phyloP scores from a whole-genome alignment of 2,113 vertebrate species.

The Microcebus murinus region DNA sequence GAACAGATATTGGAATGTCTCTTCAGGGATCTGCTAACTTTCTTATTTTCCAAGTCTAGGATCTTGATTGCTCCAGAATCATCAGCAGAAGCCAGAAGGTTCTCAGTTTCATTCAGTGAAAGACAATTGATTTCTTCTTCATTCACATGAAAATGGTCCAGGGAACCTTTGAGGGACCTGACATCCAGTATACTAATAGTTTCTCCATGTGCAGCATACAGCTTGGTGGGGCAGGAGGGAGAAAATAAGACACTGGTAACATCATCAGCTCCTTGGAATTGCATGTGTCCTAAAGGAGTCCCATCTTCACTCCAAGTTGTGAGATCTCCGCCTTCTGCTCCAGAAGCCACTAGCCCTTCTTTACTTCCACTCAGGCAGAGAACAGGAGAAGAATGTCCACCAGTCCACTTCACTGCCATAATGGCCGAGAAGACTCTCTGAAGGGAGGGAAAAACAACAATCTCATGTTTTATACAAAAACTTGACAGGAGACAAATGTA shows the following conservation, averaged over 20 bases:
- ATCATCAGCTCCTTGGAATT: slow-evolving; percentile 85
- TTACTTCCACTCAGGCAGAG: slow-evolving; percentile 88
- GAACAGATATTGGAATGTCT: slow-evolving; percentile 98
- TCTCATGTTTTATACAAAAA: neutral
- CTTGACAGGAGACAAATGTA: neutral
- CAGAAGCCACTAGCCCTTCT: slow-evolving; percentile 91
- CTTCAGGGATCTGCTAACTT: slow-evolving; percentile 90
- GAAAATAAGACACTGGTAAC: slow-evolving; percentile 91
- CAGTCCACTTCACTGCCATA: slow-evolving; percentile 91
- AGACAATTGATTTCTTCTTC: slow-evolving; percentile 97
- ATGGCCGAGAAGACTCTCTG: slow-evolving; percentile 49
- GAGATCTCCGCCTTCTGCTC: slow-evolving; percentile 92
- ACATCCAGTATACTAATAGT: slow-evolving; percentile 89
- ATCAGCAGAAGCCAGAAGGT: slow-evolving; percentile 91
- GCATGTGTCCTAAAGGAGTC: slow-evolving; percentile 74
- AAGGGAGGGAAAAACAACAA: neutral
- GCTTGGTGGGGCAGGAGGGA: slow-evolving; percentile 72
- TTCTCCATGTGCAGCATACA: slow-evolving; percentile 92
- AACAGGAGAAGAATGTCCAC: slow-evolving; percentile 88
- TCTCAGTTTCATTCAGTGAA: slow-evolving; percentile 88
- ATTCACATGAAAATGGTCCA: slow-evolving; percentile 87
- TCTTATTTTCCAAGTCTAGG: slow-evolving; percentile 91
- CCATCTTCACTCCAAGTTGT: slow-evolving; percentile 90
- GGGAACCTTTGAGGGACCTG: slow-evolving; percentile 85
- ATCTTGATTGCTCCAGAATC: slow-evolving; percentile 94